Conservation (phyloP, 2,888 invertebrate species). For the Agapostemon virescens region DNA sequence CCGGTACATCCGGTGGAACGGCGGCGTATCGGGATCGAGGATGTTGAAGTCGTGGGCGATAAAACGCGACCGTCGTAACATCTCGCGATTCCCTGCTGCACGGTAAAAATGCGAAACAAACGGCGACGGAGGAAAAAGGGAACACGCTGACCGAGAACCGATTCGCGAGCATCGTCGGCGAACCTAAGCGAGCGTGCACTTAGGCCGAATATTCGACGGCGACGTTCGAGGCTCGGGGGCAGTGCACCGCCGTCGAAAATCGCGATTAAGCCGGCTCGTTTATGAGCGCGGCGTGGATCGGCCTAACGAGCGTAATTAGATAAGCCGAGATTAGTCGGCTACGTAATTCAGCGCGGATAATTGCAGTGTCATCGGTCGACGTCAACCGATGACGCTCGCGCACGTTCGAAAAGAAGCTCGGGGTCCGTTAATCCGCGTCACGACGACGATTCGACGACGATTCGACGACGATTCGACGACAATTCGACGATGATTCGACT, state of each 20-base stretch:
- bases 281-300: conserved; percentile 15
- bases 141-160: no score
- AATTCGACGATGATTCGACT: conserved; percentile 17
- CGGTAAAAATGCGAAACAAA: no score
- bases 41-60: conserved; percentile 12
- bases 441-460: not conserved
- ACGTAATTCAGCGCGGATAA: conserved; percentile 54
- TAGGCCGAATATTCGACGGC: not conserved
- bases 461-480: not conserved
- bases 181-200: not conserved
- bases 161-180: no score
- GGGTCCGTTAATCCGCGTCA: conserved; percentile 27
- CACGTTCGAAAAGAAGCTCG: conserved; percentile 27
- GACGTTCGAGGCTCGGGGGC: not conserved
- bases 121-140: no score
- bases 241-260: not conserved
- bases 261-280: conserved; percentile 12
- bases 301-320: conserved; percentile 48
- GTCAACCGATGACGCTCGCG: conserved; percentile 60
- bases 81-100: no score
- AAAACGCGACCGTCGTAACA: conserved; percentile 27
- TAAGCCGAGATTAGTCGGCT: conserved; percentile 46
- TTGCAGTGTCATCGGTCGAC: conserved; percentile 64
- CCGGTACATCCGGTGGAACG: conserved; percentile 7
- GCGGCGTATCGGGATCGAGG: not conserved